Percentiles rank a stretch among this genome's conserved stretches.
phyloP scores from a whole-genome alignment of 2,888 invertebrate species.

The Minunthozetes semirufus region DNA sequence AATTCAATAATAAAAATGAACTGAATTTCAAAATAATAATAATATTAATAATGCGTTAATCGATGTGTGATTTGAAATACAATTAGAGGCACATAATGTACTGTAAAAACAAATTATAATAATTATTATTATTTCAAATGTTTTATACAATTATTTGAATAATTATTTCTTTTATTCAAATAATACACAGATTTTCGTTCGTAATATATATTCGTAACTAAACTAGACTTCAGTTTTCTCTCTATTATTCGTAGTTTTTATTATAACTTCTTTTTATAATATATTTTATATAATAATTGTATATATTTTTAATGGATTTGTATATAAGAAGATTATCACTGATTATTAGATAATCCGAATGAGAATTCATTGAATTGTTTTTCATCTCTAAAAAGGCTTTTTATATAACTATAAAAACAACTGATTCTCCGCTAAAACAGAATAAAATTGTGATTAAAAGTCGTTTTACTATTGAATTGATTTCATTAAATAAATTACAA shows the following conservation, averaged over 20 bases:
- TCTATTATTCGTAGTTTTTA: not conserved
- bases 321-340: slow-evolving; percentile 25
- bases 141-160: not conserved
- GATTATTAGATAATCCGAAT: slow-evolving; percentile 27
- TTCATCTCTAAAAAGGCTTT: not conserved
- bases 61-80: not conserved
- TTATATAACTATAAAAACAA: not conserved
- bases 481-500: not conserved
- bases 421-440: not conserved
- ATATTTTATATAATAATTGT: slow-evolving; percentile 2
- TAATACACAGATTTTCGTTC: not conserved
- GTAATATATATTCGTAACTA: slow-evolving; percentile 3
- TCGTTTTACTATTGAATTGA: not conserved
- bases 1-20: not conserved
- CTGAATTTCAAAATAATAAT: not conserved
- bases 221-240: not conserved
- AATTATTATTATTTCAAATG: not conserved
- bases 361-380: not conserved
- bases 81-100: slow-evolving; percentile 15
- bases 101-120: slow-evolving; percentile 2
- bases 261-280: not conserved
- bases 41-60: slow-evolving; percentile 5
- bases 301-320: not conserved
- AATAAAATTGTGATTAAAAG: no score
- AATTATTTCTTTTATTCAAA: not conserved